phyloP scores from a whole-genome alignment of 2,888 invertebrate genomes.

The Chrysolina americana region DNA sequence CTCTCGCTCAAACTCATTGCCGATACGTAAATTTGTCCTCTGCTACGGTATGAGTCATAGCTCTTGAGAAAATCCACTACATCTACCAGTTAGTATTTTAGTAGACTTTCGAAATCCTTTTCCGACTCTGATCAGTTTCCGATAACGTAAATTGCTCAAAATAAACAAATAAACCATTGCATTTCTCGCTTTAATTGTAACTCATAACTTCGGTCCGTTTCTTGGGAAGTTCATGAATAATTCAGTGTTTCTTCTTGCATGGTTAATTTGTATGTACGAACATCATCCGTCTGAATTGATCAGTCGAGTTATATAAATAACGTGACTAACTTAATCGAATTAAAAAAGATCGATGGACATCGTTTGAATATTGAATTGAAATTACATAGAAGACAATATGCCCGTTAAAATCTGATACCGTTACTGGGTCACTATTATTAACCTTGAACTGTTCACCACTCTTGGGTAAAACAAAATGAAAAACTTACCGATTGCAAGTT shows the following conservation, averaged over 20 bases:
- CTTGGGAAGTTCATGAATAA: conserved; percentile 7
- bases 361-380: background rate
- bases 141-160: no score
- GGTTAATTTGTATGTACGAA: conserved; percentile 5
- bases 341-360: conserved; percentile 11
- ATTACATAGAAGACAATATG: background rate
- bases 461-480: no score
- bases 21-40: no score
- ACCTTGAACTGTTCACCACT: background rate
- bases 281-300: background rate
- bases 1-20: no score
- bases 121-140: no score
- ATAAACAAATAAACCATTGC: background rate
- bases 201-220: background rate
- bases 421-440: background rate
- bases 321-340: conserved; percentile 13
- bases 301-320: conserved; percentile 5
- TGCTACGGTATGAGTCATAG: no score
- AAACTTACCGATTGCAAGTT: no score
- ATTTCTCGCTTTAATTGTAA: background rate
- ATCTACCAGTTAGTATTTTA: background rate
- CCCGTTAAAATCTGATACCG: background rate
- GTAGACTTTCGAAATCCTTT: background rate
- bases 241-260: background rate
- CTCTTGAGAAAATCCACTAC: no score